Conservation (phyloP, 2,888 invertebrate genomes). For the Eristalis pertinax region DNA sequence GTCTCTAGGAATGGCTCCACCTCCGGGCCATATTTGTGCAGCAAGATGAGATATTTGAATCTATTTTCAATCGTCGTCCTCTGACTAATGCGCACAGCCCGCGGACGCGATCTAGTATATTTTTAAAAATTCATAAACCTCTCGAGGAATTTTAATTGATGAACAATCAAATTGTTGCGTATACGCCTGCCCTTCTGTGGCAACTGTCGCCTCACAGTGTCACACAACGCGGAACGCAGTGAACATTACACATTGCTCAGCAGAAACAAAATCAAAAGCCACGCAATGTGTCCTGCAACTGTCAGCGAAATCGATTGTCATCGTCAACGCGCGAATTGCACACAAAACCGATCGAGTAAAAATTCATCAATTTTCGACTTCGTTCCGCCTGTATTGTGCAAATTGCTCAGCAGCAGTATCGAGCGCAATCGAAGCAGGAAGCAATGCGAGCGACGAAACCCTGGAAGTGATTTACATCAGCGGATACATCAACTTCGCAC, state of each 20-base stretch:
- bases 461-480: constrained; percentile 34
- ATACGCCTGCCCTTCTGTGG: constrained; percentile 19
- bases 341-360: constrained; percentile 20
- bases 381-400: constrained; percentile 4
- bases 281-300: not conserved
- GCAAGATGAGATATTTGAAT: not conserved
- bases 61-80: not conserved
- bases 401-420: not conserved
- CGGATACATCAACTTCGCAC: not conserved
- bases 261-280: not conserved
- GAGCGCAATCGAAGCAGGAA: constrained; percentile 41
- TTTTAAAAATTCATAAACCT: not conserved
- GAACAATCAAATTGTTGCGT: constrained; percentile 1
- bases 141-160: not conserved
- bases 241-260: not conserved
- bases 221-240: constrained; percentile 18
- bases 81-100: not conserved
- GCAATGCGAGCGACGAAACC: constrained; percentile 10
- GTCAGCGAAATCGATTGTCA: not conserved
- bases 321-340: not conserved
- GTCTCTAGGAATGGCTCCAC: not conserved
- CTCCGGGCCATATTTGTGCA: not conserved
- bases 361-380: constrained; percentile 20
- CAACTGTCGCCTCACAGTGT: not conserved
- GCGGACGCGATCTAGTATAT: not conserved